phyloP scores from a whole-genome alignment of 2,797 vertebrate species.

The Borostomias antarcticus region DNA sequence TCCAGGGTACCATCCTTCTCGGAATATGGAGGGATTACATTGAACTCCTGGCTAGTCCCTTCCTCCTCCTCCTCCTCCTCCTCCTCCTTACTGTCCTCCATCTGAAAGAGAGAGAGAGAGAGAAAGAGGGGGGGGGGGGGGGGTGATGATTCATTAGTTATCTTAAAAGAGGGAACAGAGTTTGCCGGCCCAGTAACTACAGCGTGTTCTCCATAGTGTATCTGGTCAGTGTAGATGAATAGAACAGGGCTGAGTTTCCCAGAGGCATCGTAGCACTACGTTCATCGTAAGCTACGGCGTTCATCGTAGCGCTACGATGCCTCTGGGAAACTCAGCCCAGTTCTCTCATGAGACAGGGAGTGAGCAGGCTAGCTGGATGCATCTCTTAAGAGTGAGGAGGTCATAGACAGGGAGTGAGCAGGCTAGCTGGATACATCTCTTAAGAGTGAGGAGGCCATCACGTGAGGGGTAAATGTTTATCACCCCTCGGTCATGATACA shows the following conservation, averaged over 20 bases:
- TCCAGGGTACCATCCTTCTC: slow-evolving; percentile 75
- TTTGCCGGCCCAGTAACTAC: background rate
- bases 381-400: background rate
- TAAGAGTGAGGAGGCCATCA: no score
- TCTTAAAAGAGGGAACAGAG: slow-evolving; percentile 37
- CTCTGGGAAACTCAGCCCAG: no score
- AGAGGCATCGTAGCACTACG: no score
- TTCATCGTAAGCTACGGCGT: no score
- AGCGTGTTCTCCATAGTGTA: background rate
- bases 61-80: slow-evolving; percentile 51
- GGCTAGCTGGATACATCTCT: background rate
- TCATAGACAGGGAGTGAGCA: background rate
- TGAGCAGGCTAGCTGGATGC: background rate
- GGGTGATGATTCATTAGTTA: slow-evolving; percentile 48
- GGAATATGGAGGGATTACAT: slow-evolving; percentile 75
- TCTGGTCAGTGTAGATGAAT: background rate
- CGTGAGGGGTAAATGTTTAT: no score
- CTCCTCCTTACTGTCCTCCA: slow-evolving; percentile 73
- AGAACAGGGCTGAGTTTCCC: no score
- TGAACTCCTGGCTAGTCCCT: slow-evolving; percentile 66
- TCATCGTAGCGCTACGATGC: no score
- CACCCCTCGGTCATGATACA: background rate
- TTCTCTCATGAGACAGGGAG: background rate
- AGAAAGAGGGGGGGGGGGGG: slow-evolving; percentile 29
- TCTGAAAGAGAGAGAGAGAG: slow-evolving; percentile 56